Percentiles rank a stretch among this genome's conserved stretches.
phyloP scores from a whole-genome alignment of 2,888 invertebrate genomes.

The Sesamia inferens region DNA sequence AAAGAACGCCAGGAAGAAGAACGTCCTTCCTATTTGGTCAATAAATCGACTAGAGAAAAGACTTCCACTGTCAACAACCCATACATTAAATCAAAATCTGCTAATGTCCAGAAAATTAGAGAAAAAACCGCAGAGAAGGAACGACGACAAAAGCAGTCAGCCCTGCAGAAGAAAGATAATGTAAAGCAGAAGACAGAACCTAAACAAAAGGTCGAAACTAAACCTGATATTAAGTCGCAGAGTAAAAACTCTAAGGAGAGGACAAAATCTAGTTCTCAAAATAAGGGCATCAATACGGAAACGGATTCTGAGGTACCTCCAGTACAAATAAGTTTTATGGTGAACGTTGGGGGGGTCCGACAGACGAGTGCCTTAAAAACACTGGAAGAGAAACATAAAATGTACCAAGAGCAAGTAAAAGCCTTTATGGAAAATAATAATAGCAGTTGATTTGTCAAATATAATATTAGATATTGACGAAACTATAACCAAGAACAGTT shows the following conservation, averaged over 20 bases:
- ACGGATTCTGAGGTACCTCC: conserved; percentile 68
- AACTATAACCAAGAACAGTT: conserved; percentile 1
- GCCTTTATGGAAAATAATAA: conserved; percentile 72
- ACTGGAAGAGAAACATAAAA: conserved; percentile 84
- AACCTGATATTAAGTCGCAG: conserved; percentile 38
- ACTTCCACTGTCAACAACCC: conserved; percentile 64
- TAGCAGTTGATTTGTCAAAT: conserved; percentile 48
- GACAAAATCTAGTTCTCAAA: conserved; percentile 70
- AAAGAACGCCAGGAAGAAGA: conserved; percentile 60
- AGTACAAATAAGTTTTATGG: conserved; percentile 82
- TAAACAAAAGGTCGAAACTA: conserved; percentile 50
- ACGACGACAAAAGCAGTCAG: conserved; percentile 50
- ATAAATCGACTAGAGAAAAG: conserved; percentile 74
- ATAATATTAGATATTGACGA: neutral
- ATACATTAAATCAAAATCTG: conserved; percentile 74
- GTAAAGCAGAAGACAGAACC: conserved; percentile 32
- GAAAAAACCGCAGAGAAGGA: conserved; percentile 54
- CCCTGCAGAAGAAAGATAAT: conserved; percentile 34
- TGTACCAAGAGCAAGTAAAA: conserved; percentile 85
- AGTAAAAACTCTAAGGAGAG: conserved; percentile 52
- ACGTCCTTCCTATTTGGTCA: conserved; percentile 78
- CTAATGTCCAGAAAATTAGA: conserved; percentile 65
- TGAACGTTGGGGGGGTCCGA: conserved; percentile 78
- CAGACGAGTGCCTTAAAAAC: conserved; percentile 78
- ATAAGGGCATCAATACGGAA: conserved; percentile 72